These are phyloP conservation scores for Vollenhovia emeryi DNA, from an alignment of 1,140 invertebrate species.

Conservation along the genomic window DNA sequence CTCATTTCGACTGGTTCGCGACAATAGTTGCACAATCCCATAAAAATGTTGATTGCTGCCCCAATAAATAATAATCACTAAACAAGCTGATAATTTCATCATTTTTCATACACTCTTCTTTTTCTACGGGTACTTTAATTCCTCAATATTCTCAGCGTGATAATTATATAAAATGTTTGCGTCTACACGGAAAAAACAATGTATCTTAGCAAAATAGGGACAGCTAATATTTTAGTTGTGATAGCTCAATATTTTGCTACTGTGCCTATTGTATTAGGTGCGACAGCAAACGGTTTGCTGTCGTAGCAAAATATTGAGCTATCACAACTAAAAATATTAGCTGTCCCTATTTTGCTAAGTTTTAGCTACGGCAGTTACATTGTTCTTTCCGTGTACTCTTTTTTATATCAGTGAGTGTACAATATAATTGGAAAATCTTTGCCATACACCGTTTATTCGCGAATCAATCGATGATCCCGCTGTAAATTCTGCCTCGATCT, in stretches of 20 bases:
- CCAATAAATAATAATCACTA: not conserved
- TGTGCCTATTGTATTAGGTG: no score
- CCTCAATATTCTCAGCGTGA: not conserved
- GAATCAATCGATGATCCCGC: not conserved
- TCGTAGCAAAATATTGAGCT: no score
- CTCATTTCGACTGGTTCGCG: not conserved
- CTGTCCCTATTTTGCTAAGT: no score
- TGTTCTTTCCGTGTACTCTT: no score
- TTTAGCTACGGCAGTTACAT: no score
- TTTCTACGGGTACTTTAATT: not conserved
- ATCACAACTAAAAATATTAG: no score
- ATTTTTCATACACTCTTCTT: not conserved
- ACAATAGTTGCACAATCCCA: not conserved
- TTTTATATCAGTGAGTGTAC: not conserved
- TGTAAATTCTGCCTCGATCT: constrained; percentile 31
- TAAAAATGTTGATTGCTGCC: not conserved
- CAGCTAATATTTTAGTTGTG: no score
- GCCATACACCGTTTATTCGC: constrained; percentile 1
- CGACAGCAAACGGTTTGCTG: no score
- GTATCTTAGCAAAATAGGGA: no score
- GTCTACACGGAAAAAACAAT: no score
- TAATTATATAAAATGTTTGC: not conserved
- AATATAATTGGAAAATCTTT: constrained; percentile 1
- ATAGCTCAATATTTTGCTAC: no score
- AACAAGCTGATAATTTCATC: not conserved